Base-by-base conservation (phyloP, 2,113 vertebrate species). In the Channa maculata region DNA sequence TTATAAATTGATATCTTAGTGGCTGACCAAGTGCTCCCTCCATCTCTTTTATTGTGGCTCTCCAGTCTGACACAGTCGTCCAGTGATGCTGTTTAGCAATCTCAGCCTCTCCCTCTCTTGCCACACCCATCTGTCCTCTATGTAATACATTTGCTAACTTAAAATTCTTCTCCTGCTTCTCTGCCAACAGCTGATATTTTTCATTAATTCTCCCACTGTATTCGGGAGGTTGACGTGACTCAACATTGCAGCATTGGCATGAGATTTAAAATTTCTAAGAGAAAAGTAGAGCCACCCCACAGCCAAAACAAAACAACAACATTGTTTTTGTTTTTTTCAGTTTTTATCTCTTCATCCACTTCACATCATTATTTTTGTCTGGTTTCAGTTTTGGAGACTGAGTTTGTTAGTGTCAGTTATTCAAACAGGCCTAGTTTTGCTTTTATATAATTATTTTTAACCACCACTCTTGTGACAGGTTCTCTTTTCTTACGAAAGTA, bases 1-100 rank as follows among this genome's bases (percentile, higher is more conserved):
- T 90, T 85, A 69, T 24, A 91, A 93, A 93, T 94, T 86, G 52
- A 93, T 94, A 72, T 58, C 57, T 77, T 88, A 82, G 86, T 71
- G 15, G 50, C 58, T 24, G 66, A 65, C 68, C 79, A 80, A 91
- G 80, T 53, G 61, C 76, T 75, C 65, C 51, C 14, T 68, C 69
- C 75, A 74, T 87, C 77, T 83, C 60, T 52, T 76, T 68, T 61
- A 89, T 80, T 87, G 81, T 66, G 6, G 61, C 76, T 71, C 41
- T 75, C 12, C 33, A 6, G 49, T 44, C 45, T 55, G 61, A 59
- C 68, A 70, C 36, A 39, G 45, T 6, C 10, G 9, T 52, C 50
- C 41, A 45, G 39, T 4, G 14, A 49, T 61, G 15, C 39, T 14
- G 65, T 65, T 57, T n/a, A 52, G 57, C 55, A 46, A 57, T 71